These are phyloP conservation scores for Anoncus sp. DNA, from an alignment of 2,888 invertebrate genomes.

Conservation along the genomic window DNA sequence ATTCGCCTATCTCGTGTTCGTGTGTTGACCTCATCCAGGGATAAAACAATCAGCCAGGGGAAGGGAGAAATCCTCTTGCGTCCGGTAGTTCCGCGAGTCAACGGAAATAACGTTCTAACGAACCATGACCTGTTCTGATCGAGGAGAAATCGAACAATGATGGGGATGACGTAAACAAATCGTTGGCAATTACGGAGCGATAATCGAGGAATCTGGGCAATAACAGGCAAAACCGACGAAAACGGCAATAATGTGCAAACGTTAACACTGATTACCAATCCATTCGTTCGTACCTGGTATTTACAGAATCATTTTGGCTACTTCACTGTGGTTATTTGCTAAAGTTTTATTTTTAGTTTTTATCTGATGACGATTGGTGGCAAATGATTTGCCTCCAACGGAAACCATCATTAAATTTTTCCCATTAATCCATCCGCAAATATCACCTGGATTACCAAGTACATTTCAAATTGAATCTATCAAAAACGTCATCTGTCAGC, in stretches of 20 bases:
- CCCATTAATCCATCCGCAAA: no score
- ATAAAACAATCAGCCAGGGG: slow-evolving; percentile 64
- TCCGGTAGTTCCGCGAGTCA: slow-evolving; percentile 50
- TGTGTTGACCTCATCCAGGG: slow-evolving; percentile 34
- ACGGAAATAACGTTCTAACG: slow-evolving; percentile 69
- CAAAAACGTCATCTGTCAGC: no score
- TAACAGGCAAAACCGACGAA: not conserved
- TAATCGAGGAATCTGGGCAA: slow-evolving; percentile 9
- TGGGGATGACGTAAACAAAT: slow-evolving; percentile 46
- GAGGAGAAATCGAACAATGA: slow-evolving; percentile 29
- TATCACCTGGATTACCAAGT: no score
- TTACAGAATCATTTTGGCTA: no score
- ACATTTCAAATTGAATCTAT: no score
- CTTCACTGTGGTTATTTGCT: no score
- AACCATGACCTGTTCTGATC: slow-evolving; percentile 38
- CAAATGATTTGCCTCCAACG: no score
- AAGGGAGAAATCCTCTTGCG: slow-evolving; percentile 51
- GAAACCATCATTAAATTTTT: no score
- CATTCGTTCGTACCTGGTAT: not conserved
- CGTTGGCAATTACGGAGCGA: slow-evolving; percentile 21
- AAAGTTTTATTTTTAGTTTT: no score
- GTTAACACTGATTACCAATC: not conserved
- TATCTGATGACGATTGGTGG: no score
- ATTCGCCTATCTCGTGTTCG: slow-evolving; percentile 27
- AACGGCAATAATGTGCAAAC: not conserved